Evolutionary conservation across 1,140 invertebrate species (phyloP), one percentile per base, ranked within the genome.

Genomic region (Drosophila rhopaloa): DNA sequence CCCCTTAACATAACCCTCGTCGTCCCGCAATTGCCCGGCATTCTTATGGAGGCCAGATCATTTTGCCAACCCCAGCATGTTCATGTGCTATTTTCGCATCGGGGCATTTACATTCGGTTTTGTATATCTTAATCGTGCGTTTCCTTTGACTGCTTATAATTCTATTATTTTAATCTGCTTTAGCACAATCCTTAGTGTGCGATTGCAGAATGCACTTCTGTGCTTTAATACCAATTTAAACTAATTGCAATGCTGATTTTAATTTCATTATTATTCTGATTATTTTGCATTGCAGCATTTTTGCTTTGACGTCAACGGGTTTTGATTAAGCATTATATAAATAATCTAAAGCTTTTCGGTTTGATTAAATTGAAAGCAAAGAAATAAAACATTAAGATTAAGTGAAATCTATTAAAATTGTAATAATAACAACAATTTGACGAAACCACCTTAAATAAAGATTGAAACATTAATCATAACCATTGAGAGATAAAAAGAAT

Each of bases 11-110:
- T 10, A 10, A 32, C 6, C 59, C 9, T 13, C 29, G 5, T 38
- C 61, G 19, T 66, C 58, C 59, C 50, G 58, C 43, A 27, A 65
- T 35, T 60, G 35, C 10, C 58, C 32, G 58, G 59, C 44, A 37
- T 63, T 41, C 59, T 61, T 41, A 27, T n/a, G n/a, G 29, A 32
- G 44, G 55, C 27, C 43, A 44, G 14, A 44, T 44, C 14, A 9
- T 6, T 7, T 5, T 41, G 27, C 10, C 10, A 46, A 11, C 24
- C 27, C n/a, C 57, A 38, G 41, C 19, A 62, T 43, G 60, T 56
- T 37, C 54, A 41, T 62, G 55, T 35, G 60, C 55, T 40, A 60
- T 60, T 59, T 43, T 19, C 19, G 54, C 59, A 41, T 62, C 37
- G 41, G 37, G 16, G 19, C 38, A 27, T 29, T 32, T 43, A n/a